Base-by-base conservation (phyloP, 2,888 invertebrate species). In the Bellardia pandia region DNA sequence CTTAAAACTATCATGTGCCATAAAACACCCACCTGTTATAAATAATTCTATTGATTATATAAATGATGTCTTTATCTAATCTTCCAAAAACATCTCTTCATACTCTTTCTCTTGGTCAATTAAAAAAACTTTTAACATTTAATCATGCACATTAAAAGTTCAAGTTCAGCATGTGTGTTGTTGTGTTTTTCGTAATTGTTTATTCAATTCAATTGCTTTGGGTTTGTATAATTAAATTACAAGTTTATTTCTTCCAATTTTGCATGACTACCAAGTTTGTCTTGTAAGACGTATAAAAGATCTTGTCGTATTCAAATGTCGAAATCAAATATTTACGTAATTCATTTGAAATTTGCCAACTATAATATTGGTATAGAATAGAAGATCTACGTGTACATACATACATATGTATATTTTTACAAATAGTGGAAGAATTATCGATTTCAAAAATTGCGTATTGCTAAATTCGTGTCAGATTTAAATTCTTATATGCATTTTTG, bases 311-410 rank as follows among this genome's bases (percentile, higher is more conserved):
- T 60, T 60, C 13, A 83, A 83, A 62, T 83, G 30, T 62, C 8
- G 56, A 71, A 77, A 75, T 82, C 40, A 75, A 74, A 33, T 62
- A 68, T 42, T 80, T 80, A 56, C 82, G 16, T 69, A 82, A 75
- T 45, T 58, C 37, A 68, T 16, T 37, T 66, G 6, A 37, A 62
- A 79, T 60, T n/a, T 64, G n/a, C 48, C 48, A 48, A 33, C 37
- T 4, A 6, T 37, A 37, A 37, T 37, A 37, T 5, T n/a, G 7
- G 30, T 33, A 9, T 6, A 37, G 37, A 37, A 37, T 6, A 37
- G 37, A 37, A 37, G 37, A 37, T 37, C 3, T 37, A 23, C 23
- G 23, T 23, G 23, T 1, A 23, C 23, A 23, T 23, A 23, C 23
- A 23, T 23, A 23, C 0, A 23, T 23, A 23, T 23, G 23, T 23